Base-by-base conservation (phyloP, 2,113 vertebrate genomes). In the Ctenodactylus gundi region DNA sequence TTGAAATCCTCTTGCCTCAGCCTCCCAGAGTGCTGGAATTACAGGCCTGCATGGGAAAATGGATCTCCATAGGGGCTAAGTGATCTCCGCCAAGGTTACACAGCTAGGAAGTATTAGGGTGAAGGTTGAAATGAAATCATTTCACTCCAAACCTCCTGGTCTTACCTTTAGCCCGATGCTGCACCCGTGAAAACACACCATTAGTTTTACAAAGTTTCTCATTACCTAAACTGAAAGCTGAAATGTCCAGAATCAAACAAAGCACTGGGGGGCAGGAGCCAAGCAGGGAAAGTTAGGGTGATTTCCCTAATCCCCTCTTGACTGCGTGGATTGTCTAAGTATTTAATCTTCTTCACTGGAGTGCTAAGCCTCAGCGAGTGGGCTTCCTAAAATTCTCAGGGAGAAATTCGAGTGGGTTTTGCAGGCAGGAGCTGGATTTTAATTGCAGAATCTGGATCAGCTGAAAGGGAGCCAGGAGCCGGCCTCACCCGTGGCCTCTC, bases 261-360 rank as follows among this genome's bases (percentile, higher is more conserved):
- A 13, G 20, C 67, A 21, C 20, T 34, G 21, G 27, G 41, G 7
- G 4, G 4, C 64, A 51, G 55, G 62, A 85, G 29, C 49, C 88
- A 90, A 82, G 3, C 62, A 76, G 55, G 73, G 86, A 91, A 94
- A 75, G 51, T 73, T 77, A 78, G 93, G 73, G 85, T 80, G 75
- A 77, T 89, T 96, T 95, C 25, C 72, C 80, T 95, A 93, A 89
- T 88, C 76, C 81, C 84, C 89, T 89, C 84, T 95, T 93, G 80
- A 87, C 80, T 67, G 73, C 68, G 85, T 58, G 70, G 84, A 97
- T 68, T 89, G 87, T 68, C 14, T 72, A 90, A 94, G 93, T 29
- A 55, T 57, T 89, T 90, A 96, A 96, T 92, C 92, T 72, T 90
- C 90, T 95, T 94, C 87, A 46, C 60, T 57, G 87, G 87, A 88